Base-by-base conservation (phyloP, 2,797 vertebrate species). In the Margarornis squamiger region DNA sequence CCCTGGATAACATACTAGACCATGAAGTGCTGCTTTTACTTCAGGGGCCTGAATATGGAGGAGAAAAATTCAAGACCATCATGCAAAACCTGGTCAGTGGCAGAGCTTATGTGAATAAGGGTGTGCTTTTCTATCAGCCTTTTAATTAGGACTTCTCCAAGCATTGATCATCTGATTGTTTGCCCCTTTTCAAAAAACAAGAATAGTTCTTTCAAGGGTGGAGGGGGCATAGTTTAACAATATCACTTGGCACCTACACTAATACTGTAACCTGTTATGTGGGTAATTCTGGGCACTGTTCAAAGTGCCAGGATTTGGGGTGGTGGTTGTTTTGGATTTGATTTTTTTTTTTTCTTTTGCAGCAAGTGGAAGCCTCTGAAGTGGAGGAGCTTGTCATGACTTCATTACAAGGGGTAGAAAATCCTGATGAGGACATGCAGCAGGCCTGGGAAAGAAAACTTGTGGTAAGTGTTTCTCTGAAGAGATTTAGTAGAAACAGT, bases 21-120 rank as follows among this genome's bases (percentile, higher is more conserved):
- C 97, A 95, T 90, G 99, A 99, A 87, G 98, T 98, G 76, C 95
- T 98, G 30, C 49, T 98, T 73, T 96, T 99, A 83, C 96, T 99
- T 41, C 98, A 98, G 91, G 98, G 98, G 20, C 97, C 98, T 22
- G 98, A 98, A 36, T 97, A 97, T 43, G 95, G 95, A 18, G 97
- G 97, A 62, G 91, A 97, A 66, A 98, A 98, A 84, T 98, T 98
- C 92, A 98, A 96, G 92, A 79, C 66, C 45, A 76, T 97, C 10
- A 73, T 99, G 26, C 94, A 92, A 88, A 98, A 97, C 81, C 96
- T 99, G 98, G 99, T 99, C 97, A 91, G 96, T 95, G 85, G 70
- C 27, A 62, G 45, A 88, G 19, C 13, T 87, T 54, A 11, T 3
- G 1, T 18, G 34, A 54, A 63, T 61, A 30, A 63, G 6, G 29